Evolutionary conservation across 2,113 vertebrate genomes (phyloP).

Genomic region (Spheniscus mendiculus): DNA sequence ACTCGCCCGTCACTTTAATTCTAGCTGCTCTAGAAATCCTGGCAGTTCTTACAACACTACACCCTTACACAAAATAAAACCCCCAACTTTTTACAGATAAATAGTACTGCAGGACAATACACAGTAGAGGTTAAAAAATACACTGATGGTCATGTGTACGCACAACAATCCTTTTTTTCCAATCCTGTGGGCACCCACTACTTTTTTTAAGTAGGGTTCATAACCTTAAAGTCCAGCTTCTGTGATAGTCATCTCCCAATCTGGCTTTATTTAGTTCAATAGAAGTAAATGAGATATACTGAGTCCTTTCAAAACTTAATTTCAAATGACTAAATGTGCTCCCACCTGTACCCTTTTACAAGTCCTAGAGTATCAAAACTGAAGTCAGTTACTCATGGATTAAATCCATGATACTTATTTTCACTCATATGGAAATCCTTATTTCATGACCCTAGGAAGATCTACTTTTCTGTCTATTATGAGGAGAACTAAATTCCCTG

Average conservation of each 20-base stretch:
- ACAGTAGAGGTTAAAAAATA: neutral
- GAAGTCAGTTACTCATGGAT: neutral
- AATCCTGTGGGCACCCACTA: accelerated
- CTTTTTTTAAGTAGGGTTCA: neutral
- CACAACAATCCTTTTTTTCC: neutral
- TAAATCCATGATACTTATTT: neutral
- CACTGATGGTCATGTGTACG: neutral
- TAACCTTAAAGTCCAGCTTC: neutral
- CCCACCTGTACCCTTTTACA: neutral
- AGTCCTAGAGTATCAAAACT: neutral
- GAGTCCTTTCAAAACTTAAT: neutral
- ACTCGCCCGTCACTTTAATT: neutral
- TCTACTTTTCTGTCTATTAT: neutral
- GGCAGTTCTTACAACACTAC: neutral
- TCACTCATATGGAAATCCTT: neutral
- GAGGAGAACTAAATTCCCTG: neutral
- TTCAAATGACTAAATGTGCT: neutral
- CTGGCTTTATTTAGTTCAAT: neutral
- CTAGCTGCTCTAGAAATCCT: neutral
- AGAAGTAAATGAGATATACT: neutral
- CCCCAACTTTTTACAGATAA: neutral
- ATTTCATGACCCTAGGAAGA: neutral
- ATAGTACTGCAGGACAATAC: neutral
- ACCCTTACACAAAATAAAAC: neutral
- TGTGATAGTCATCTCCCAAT: neutral